Evolutionary conservation across 2,888 invertebrate genomes (phyloP).

Genomic region (Dynastes hyllus): DNA sequence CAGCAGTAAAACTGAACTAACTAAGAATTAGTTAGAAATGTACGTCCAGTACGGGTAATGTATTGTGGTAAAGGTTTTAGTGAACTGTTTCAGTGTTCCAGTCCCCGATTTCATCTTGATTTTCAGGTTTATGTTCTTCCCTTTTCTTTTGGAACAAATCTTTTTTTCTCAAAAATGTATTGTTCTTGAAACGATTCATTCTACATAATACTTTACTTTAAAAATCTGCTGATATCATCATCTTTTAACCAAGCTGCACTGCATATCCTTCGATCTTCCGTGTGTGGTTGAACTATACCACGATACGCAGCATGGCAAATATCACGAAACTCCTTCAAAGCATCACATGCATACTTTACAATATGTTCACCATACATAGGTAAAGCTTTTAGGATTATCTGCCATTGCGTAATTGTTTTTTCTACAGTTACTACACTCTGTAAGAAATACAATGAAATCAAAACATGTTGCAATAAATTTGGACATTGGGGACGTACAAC

Average conservation of each 20-base stretch:
- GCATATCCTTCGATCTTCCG: conserved; percentile 85
- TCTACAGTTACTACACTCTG: conserved; percentile 84
- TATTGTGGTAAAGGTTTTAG: too few relatives aligned
- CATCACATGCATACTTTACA: conserved; percentile 81
- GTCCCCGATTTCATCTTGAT: too few relatives aligned
- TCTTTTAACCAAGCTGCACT: conserved; percentile 94
- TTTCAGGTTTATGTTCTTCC: too few relatives aligned
- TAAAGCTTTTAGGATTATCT: conserved; percentile 79
- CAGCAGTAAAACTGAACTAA: too few relatives aligned
- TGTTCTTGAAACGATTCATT: too few relatives aligned
- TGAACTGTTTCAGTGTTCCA: too few relatives aligned
- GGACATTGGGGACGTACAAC: conserved; percentile 70
- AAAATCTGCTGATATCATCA: conserved; percentile 94
- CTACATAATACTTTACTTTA: conserved; percentile 77
- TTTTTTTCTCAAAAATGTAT: too few relatives aligned
- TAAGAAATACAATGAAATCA: conserved; percentile 60
- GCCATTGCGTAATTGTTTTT: conserved; percentile 79
- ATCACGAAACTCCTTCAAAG: conserved; percentile 83
- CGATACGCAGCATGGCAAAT: conserved; percentile 84
- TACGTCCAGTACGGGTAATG: too few relatives aligned
- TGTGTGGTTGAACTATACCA: conserved; percentile 84
- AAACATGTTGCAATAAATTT: too few relatives aligned
- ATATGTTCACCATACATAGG: conserved; percentile 85
- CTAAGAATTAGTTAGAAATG: too few relatives aligned
- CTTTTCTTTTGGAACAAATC: too few relatives aligned